These are phyloP conservation scores for Nysson spinosus DNA, from an alignment of 2,888 invertebrate genomes.

Conservation along the genomic window DNA sequence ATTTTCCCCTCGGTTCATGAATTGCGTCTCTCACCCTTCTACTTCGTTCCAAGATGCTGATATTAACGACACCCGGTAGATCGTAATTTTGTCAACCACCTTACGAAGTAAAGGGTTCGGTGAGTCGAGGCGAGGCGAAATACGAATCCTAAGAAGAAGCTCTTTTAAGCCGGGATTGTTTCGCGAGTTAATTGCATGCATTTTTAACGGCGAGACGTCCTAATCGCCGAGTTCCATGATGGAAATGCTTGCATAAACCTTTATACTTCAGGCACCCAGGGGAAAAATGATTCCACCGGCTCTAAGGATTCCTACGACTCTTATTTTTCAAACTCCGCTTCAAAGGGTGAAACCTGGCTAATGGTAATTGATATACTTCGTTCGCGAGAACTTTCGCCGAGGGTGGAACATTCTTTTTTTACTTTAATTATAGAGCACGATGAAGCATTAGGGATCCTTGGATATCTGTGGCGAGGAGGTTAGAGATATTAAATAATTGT, in stretches of 20 bases:
- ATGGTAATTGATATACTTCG: too few relatives aligned
- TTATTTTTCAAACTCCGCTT: conserved; percentile 22
- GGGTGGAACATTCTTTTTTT: too few relatives aligned
- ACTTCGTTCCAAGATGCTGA: conserved; percentile 50
- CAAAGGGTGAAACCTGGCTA: conserved; percentile 34
- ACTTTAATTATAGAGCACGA: too few relatives aligned
- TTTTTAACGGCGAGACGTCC: conserved; percentile 74
- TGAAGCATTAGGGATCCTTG: too few relatives aligned
- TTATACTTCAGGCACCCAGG: conserved; percentile 50
- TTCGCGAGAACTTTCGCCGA: too few relatives aligned
- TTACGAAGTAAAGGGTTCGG: conserved; percentile 59
- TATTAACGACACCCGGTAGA: conserved; percentile 74
- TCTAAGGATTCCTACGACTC: conserved; percentile 21
- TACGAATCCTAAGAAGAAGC: conserved; percentile 35
- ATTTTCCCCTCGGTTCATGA: conserved; percentile 14
- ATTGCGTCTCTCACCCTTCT: background rate
- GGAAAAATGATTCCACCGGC: conserved; percentile 38
- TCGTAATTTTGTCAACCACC: conserved; percentile 76
- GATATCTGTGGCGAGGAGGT: too few relatives aligned
- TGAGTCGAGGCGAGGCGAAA: too few relatives aligned
- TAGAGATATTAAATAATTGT: too few relatives aligned
- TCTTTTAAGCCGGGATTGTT: conserved; percentile 41
- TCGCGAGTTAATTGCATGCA: conserved; percentile 73
- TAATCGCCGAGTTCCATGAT: conserved; percentile 70
- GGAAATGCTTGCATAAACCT: conserved; percentile 65